A percentile compares a stretch with the other conserved stretches of the same genome.
phyloP scores from a whole-genome alignment of 2,797 vertebrate species.

The Phrynocephalus forsythii region DNA sequence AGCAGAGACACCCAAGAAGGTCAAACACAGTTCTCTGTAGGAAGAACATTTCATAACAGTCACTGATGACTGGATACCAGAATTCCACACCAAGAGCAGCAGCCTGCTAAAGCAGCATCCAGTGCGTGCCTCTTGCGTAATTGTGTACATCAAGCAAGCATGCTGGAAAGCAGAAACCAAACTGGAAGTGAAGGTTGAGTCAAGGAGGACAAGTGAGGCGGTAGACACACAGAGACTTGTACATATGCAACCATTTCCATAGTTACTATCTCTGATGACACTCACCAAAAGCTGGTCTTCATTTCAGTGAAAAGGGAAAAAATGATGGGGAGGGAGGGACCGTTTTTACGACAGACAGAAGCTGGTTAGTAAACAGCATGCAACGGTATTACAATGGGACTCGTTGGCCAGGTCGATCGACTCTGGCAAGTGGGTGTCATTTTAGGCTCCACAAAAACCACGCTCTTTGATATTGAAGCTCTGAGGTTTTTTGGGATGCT shows the following conservation, averaged over 20 bases:
- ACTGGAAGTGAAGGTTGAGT: slow-evolving; percentile 27
- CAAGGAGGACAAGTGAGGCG: slow-evolving; percentile 14
- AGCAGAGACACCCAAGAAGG: background rate
- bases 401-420: background rate
- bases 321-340: too few species aligned
- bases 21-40: background rate
- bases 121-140: background rate
- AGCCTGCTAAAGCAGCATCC: background rate
- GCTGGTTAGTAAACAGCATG: background rate
- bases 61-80: background rate
- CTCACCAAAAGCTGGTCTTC: slow-evolving; percentile 27
- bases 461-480: background rate
- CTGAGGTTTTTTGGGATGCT: background rate
- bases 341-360: background rate
- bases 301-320: too few species aligned
- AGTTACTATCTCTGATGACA: slow-evolving; percentile 26
- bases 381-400: background rate
- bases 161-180: slow-evolving; percentile 18
- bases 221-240: background rate
- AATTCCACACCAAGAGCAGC: background rate
- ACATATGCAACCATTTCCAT: background rate
- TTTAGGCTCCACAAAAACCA: background rate
- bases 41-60: slow-evolving; percentile 1
- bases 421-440: background rate
- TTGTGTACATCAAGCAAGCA: slow-evolving; percentile 36